Evolutionary conservation across 2,113 vertebrate genomes (phyloP), one percentile per base, ranked within the genome.

Genomic region (Cacatua alba): DNA sequence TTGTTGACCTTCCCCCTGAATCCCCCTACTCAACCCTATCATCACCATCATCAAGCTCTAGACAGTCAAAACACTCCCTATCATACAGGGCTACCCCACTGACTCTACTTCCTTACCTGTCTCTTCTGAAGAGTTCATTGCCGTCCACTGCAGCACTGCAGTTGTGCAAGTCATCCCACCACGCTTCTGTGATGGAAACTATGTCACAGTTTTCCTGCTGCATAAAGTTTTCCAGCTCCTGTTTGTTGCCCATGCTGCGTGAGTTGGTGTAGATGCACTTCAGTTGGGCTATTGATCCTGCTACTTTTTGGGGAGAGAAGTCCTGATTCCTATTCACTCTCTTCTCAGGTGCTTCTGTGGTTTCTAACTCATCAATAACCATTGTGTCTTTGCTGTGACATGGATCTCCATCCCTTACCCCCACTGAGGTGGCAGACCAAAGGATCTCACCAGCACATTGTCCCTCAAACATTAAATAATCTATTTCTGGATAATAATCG

Each of bases 401-500:
- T 57, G 55, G 12, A 16, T 57, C 35, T 69, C 6, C 23, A 17
- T 10, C 14, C 23, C 28, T 70, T 20, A 17, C n/a, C 16, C 18
- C 48, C 53, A 33, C 8, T 28, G 53, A 53, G 24, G 53, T 26
- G 12, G 41, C n/a, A 63, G 31, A 37, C 10, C 14, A 17, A 13
- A n/a, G 63, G 35, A n/a, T 20, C 49, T 63, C 35, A 26, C 13
- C 28, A 7, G 1, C 20, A 43, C 10, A 7, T 24, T 44, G 17
- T 19, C 23, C 19, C 48, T 44, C 23, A 64, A 57, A 51, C 21
- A 44, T 10, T 21, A 83, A 85, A 82, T 62, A 63, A 76, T 10
- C 25, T 51, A 48, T 91, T 95, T 95, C 35, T 96, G 71, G 82
- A 68, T 63, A 93, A 84, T 82, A 85, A 95, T 65, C 95, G 51